Base-by-base conservation (phyloP, 2,113 vertebrate genomes). In the Cinclus cinclus region DNA sequence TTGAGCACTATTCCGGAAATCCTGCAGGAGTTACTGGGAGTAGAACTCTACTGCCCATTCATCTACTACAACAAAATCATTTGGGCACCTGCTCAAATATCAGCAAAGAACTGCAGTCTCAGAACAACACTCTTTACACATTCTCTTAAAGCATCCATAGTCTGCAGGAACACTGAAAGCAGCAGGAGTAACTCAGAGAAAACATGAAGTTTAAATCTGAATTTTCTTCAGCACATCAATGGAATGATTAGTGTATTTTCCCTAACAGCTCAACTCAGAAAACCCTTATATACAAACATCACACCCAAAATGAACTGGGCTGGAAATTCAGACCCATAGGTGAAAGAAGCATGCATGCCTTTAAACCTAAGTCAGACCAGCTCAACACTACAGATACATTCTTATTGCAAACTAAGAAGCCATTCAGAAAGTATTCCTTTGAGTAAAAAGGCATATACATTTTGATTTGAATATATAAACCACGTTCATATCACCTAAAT, bases 1-100 rank as follows among this genome's bases (percentile, higher is more conserved):
- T 95, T 91, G 23, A 97, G 83, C 63, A 55, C 78, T 96, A 82
- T 88, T 84, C 96, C 37, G 49, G 73, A 92, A 96, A 96, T 96
- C 73, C 69, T 46, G 25, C 67, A 52, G 90, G 79, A 94, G 56
- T 67, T 64, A 70, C 44, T 87, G 7, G 70, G 77, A 92, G 33
- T 77, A 73, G 69, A 73, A 88, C 77, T 83, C 90, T 73, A 92
- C 77, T 88, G 71, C 68, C 89, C 87, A 85, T 89, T 90, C 68
- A 87, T 78, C 80, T 67, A 62, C 76, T 41, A 89, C 60, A 44
- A 60, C 63, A 37, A 76, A 96, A 83, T 87, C 39, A 84, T 44
- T 94, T 46, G 83, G 75, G 92, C 95, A 86, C 28, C 88, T 87
- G 95, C 94, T 97, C 77, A 94, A 70, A 55, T 73, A 95, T 80